Percentiles rank a stretch among this genome's conserved stretches.
Conservation (phyloP, 2,797 vertebrate species). For the Oryzias dopingdopingensis region DNA sequence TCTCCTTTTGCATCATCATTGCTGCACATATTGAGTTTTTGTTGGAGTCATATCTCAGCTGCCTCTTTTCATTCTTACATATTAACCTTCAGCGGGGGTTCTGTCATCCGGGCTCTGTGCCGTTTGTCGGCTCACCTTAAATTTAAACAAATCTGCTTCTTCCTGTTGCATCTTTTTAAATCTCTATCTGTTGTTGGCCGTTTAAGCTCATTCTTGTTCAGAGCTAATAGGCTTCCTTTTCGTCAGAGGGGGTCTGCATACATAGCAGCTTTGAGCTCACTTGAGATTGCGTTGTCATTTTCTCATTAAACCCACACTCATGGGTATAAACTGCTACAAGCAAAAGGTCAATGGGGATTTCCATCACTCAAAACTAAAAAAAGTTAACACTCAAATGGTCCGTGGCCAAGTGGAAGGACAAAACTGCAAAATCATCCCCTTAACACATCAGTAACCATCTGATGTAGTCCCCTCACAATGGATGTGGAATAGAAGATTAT, state of each 20-base stretch:
- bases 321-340: slow-evolving; percentile 70
- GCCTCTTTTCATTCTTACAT: slow-evolving; percentile 51
- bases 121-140: slow-evolving; percentile 13
- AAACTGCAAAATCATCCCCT: slow-evolving; percentile 82
- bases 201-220: slow-evolving; percentile 39
- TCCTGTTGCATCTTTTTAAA: slow-evolving; percentile 22
- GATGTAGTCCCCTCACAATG: slow-evolving; percentile 76
- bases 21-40: slow-evolving; percentile 68
- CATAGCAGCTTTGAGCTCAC: slow-evolving; percentile 48
- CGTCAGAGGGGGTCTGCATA: slow-evolving; percentile 35
- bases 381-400: slow-evolving; percentile 81
- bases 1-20: slow-evolving; percentile 64
- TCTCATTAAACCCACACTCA: slow-evolving; percentile 72
- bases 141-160: slow-evolving; percentile 20
- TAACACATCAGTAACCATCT: slow-evolving; percentile 77
- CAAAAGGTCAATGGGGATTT: slow-evolving; percentile 79
- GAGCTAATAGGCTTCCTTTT: slow-evolving; percentile 34
- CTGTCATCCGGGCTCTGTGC: slow-evolving; percentile 28
- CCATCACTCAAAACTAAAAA: slow-evolving; percentile 74
- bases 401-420: slow-evolving; percentile 77
- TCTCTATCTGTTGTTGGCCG: slow-evolving; percentile 15
- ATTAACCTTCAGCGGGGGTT: slow-evolving; percentile 44
- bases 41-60: slow-evolving; percentile 45
- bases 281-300: slow-evolving; percentile 62
- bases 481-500: slow-evolving; percentile 80